Percentiles rank a stretch among this genome's conserved stretches.
Conservation (phyloP, 2,888 invertebrate genomes). For the Nomada flava region DNA sequence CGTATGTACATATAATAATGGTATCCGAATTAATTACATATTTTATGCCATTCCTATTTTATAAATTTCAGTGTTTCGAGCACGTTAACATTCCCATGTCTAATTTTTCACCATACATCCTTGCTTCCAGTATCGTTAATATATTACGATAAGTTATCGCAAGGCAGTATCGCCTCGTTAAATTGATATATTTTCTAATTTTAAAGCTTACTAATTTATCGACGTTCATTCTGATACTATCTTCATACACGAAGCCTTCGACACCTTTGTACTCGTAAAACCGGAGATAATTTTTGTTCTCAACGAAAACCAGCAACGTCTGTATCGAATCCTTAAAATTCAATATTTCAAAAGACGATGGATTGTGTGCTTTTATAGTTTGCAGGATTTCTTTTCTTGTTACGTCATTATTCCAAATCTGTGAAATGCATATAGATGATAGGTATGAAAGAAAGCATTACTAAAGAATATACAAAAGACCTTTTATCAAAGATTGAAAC, state of each 20-base stretch:
- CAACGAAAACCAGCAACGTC: conserved; percentile 75
- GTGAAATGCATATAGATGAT: background rate
- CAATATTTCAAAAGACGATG: conserved; percentile 83
- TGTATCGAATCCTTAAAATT: conserved; percentile 75
- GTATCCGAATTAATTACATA: background rate
- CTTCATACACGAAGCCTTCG: conserved; percentile 83
- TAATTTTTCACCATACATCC: conserved; percentile 84
- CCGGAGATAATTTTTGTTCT: conserved; percentile 80
- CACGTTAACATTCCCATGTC: conserved; percentile 71
- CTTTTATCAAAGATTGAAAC: conserved; percentile 33
- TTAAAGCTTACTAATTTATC: conserved; percentile 80
- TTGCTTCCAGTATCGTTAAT: conserved; percentile 82
- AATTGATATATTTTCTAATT: conserved; percentile 74
- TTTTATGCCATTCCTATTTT: background rate
- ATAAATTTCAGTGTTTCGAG: background rate
- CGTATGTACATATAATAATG: background rate
- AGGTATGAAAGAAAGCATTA: background rate
- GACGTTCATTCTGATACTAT: conserved; percentile 79
- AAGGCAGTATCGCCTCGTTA: conserved; percentile 75
- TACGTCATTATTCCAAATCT: conserved; percentile 80
- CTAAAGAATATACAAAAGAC: background rate
- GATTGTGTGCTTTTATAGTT: conserved; percentile 84
- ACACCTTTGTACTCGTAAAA: conserved; percentile 85
- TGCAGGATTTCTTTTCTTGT: conserved; percentile 85
- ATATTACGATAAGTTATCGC: conserved; percentile 80